Evolutionary conservation across 2,113 vertebrate genomes (phyloP), one percentile per base, ranked within the genome.

Genomic region (Lophotis ruficrista): DNA sequence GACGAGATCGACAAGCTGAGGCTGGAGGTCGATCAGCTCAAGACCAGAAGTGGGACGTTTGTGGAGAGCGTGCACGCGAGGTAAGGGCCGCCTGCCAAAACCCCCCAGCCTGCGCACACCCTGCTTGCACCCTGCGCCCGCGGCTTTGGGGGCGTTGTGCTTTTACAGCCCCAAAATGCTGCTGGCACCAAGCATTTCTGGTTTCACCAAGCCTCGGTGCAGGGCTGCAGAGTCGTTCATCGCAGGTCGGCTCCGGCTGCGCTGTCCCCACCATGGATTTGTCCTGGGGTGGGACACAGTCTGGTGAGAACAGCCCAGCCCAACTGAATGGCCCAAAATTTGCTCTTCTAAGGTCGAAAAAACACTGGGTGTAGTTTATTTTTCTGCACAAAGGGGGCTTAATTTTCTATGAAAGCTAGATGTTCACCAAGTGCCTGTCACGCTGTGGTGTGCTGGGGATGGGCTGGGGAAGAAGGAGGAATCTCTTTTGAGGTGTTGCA

Each of bases 1-100:
- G 99, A 99, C 6, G 99, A 99, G 98, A 99, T 99, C 10, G 99
- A 99, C 91, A 99, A 99, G 88, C 97, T 99, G 90, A 98, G 99
- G 91, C 97, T 99, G 72, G 99, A 99, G 97, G 98, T 99, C 5
- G 99, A 99, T 95, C 99, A 99, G 95, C 97, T 99, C 97, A 99
- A 99, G 94, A 98, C 98, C 76, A 98, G 99, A 90, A 99, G 99
- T 62, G 99, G 98, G 28, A 98, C 97, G 0, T 99, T 99, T 37
- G 98, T 98, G 95, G 99, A 99, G 58, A 98, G 98, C 53, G 91
- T 98, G 87, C 99, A 99, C 53, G 90, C 98, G 68, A 99, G 99
- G 99, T 99, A 98, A 97, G 93, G 25, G 66, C 51, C 4, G 2
- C 31, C 61, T 23, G 22, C 19, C 72, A 27, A 41, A 24, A 2